Base-by-base conservation (phyloP, 2,888 invertebrate genomes). In the Drosophila dives region DNA sequence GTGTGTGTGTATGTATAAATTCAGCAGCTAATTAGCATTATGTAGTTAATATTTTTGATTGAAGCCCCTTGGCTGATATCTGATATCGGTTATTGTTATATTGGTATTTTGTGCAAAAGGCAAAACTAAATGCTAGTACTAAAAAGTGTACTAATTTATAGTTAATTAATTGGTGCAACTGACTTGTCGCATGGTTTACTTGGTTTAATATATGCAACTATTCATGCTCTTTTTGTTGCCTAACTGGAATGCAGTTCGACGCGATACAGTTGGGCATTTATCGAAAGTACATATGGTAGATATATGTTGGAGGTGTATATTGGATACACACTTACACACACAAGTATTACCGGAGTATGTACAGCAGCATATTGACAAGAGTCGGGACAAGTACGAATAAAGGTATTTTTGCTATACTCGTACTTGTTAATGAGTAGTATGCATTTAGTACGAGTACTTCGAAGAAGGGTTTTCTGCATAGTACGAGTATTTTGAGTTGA, bases 1-100 rank as follows among this genome's bases (percentile, higher is more conserved):
- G 45, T 54, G 42, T 49, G 38, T 77, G 36, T 69, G n/a, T 53
- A 56, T 77, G 58, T 75, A 49, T 67, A 58, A 50, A 42, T 70
- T 83, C 75, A 89, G 88, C 90, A 88, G 89, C 90, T 90, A 89
- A 88, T 89, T 88, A 88, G 90, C 88, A 76, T 76, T 78, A 55
- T 49, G 38, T 58, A 59, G 26, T 34, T 23, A 40, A 55, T 40
- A 56, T 50, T 69, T 20, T 75, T 20, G 45, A 61, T 49, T 48
- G 53, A 33, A 26, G 70, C 62, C 75, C 48, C 45, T 73, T 64
- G 68, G 53, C 71, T 74, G 53, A 53, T 29, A 50, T 64, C 51
- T 53, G 42, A 61, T 60, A 34, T 56, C 58, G 60, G 15, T 70
- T 64, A 32, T 36, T 23, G 32, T 61, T 49, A 54, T 26, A 8